Base-by-base conservation (phyloP, 1,140 invertebrate species). In the Lethrus apterus region DNA sequence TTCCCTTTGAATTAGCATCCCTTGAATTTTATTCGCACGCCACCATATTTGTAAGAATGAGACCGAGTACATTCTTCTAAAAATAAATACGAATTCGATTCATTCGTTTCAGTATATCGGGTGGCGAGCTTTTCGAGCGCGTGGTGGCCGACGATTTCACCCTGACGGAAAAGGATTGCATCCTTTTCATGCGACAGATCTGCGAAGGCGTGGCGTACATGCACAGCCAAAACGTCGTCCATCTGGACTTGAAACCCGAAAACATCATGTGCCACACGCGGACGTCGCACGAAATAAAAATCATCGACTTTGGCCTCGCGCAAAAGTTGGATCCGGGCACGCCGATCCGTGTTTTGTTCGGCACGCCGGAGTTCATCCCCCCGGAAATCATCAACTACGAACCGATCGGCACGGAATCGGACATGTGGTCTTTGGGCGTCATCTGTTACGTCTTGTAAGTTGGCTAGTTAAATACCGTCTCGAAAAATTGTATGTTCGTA, bases 391-490 rank as follows among this genome's bases (percentile, higher is more conserved):
- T 95, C 33, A 91, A 84, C 67, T 94, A 90, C 64, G 91, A 95
- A 59, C 83, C 83, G 1, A 86, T 96, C 24, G 80, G 83, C 20
- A 79, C 81, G 11, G 76, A 83, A 23, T 88, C 88, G 2, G 93
- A 96, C 59, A 93, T 96, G 86, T 97, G 93, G 93, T 85, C 83
- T 47, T 73, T 95, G 8, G 92, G 93, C 14, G 90, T 96, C 29
- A 89, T 95, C 45, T 92, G 89, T 62, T 96, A 95, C 61, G 84
- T 93, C 42, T 69, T 95, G 89, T 94, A 73, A 87, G 89, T 79
- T 9, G 14, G 5, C 14, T 33, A n/a, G 31, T 32, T 32, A 31
- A 51, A 3, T 40, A 38, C 35, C 15, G 29, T 44, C 46, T 50
- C 29, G 40, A 42, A 44, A 13, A 46, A 42, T 10, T 17, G 9